phyloP scores from a whole-genome alignment of 2,888 invertebrate genomes.

The Dascillus cervinus region DNA sequence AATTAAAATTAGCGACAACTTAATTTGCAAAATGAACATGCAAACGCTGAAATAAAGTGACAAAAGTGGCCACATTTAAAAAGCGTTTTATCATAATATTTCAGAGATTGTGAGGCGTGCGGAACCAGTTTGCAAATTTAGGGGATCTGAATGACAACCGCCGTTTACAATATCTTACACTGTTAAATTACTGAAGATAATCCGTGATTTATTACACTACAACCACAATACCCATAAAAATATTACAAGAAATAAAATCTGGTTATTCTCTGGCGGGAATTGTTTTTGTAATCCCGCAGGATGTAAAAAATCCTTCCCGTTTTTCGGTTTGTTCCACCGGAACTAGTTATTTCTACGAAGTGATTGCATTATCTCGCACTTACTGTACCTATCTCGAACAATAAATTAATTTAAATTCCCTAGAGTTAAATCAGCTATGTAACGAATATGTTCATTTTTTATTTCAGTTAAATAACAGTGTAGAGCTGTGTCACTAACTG shows the following conservation, averaged over 20 bases:
- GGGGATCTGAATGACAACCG: slow-evolving; percentile 19
- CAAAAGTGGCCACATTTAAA: slow-evolving; percentile 22
- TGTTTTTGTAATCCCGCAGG: too few relatives aligned
- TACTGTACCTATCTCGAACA: neutral
- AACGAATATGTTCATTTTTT: too few relatives aligned
- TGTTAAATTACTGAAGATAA: slow-evolving; percentile 21
- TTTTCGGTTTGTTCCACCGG: too few relatives aligned
- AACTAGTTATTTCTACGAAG: neutral
- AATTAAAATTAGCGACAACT: too few relatives aligned
- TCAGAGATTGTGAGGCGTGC: slow-evolving; percentile 20
- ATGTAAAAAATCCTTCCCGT: too few relatives aligned
- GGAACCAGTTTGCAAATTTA: slow-evolving; percentile 23
- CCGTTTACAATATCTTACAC: slow-evolving; percentile 22
- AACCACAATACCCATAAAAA: too few relatives aligned
- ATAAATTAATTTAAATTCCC: slow-evolving; percentile 2
- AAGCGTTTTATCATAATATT: slow-evolving; percentile 28
- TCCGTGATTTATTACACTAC: slow-evolving; percentile 15
- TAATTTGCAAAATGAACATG: too few relatives aligned
- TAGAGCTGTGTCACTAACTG: slow-evolving; percentile 16
- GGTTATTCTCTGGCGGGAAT: too few relatives aligned
- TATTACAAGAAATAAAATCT: too few relatives aligned
- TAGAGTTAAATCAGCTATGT: slow-evolving; percentile 1
- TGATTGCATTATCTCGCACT: neutral
- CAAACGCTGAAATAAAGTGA: too few relatives aligned
- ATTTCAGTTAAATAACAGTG: too few relatives aligned